A percentile compares a stretch with the other conserved stretches of the same genome.
These are phyloP conservation scores for Cydia amplana DNA, from an alignment of 1,140 invertebrate species.

Conservation along the genomic window DNA sequence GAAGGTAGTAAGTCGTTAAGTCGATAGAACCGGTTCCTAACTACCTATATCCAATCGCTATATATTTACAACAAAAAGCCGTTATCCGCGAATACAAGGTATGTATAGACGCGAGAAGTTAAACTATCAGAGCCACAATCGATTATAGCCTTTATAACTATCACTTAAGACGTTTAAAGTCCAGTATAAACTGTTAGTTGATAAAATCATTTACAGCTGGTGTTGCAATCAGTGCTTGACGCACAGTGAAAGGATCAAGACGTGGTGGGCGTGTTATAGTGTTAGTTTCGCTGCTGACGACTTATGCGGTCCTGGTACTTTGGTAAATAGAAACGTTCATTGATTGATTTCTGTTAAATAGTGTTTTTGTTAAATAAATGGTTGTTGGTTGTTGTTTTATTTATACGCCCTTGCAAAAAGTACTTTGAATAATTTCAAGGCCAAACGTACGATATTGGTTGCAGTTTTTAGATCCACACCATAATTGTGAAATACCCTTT, in stretches of 20 bases:
- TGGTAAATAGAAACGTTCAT: slow-evolving; percentile 21
- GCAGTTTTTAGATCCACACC: too few relatives aligned
- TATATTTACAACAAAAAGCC: slow-evolving; percentile 26
- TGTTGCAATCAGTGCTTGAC: slow-evolving; percentile 30
- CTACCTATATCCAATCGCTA: background rate
- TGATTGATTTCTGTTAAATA: slow-evolving; percentile 26
- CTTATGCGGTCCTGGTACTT: slow-evolving; percentile 37
- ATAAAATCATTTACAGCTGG: slow-evolving; percentile 13
- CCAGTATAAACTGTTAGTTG: background rate
- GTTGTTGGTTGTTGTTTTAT: slow-evolving; percentile 17
- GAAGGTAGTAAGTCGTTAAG: background rate
- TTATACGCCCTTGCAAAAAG: background rate
- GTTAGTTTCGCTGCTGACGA: background rate
- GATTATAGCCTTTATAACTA: slow-evolving; percentile 22
- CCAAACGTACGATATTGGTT: too few relatives aligned
- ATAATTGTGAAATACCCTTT: too few relatives aligned
- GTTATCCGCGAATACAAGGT: slow-evolving; percentile 24
- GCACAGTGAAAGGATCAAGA: slow-evolving; percentile 49
- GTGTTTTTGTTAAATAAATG: slow-evolving; percentile 25
- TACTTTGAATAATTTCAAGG: too few relatives aligned
- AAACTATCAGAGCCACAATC: background rate
- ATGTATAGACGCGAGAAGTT: slow-evolving; percentile 18
- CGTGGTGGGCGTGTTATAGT: slow-evolving; percentile 40
- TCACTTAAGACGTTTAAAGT: background rate
- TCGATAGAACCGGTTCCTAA: slow-evolving; percentile 14